These are phyloP conservation scores for Yasuhikotakia modesta DNA, from an alignment of 2,797 vertebrate species.

Conservation along the genomic window DNA sequence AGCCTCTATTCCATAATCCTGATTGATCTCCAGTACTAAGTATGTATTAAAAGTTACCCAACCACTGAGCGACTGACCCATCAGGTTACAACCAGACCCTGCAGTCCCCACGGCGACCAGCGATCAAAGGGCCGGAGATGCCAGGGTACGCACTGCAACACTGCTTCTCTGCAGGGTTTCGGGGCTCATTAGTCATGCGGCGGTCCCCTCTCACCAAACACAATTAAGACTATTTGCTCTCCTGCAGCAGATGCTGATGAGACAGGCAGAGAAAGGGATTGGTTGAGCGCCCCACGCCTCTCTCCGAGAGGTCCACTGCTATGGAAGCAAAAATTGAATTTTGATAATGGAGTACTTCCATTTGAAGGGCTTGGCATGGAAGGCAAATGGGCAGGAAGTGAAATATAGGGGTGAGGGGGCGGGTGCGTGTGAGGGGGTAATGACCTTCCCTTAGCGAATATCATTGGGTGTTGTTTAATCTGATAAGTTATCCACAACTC, in stretches of 20 bases:
- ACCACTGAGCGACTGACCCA: slow-evolving; percentile 3
- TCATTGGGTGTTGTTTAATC: slow-evolving; percentile 19
- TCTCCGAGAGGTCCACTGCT: slow-evolving; percentile 26
- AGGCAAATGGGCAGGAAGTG: slow-evolving; percentile 35
- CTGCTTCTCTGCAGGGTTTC: slow-evolving; percentile 31
- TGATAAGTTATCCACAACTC: slow-evolving; percentile 34
- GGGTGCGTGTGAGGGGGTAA: slow-evolving; percentile 4
- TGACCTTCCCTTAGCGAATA: slow-evolving; percentile 40
- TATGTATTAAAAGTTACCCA: background rate
- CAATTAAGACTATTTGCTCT: slow-evolving; percentile 58
- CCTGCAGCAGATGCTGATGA: slow-evolving; percentile 59
- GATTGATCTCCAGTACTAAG: slow-evolving; percentile 5
- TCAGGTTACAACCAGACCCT: slow-evolving; percentile 7
- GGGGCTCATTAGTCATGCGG: slow-evolving; percentile 47
- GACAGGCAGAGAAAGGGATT: slow-evolving; percentile 48
- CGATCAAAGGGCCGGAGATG: slow-evolving; percentile 14
- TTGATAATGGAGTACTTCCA: slow-evolving; percentile 63
- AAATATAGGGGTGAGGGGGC: background rate
- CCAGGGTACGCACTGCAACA: background rate
- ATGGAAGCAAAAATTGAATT: slow-evolving; percentile 58
- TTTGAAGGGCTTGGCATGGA: slow-evolving; percentile 50
- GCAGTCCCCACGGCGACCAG: slow-evolving; percentile 5
- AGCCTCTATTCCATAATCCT: slow-evolving; percentile 8
- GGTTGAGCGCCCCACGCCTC: slow-evolving; percentile 24
- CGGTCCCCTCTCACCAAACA: slow-evolving; percentile 54